Conservation (phyloP, 2,888 invertebrate genomes). For the Diplazon laetatorius region DNA sequence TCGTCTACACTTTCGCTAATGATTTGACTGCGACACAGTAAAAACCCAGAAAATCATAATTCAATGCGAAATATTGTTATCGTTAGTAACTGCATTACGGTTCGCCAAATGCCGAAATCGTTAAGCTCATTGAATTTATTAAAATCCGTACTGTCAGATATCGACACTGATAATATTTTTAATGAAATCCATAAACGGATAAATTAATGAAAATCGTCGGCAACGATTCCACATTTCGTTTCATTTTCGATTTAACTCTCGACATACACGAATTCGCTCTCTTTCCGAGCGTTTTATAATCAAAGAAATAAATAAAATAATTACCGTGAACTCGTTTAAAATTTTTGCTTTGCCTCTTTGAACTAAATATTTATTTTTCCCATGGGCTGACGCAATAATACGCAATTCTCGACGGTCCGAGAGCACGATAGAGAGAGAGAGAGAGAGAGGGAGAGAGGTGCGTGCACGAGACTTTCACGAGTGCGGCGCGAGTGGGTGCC, state of each 20-base stretch:
- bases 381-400: slow-evolving; percentile 54
- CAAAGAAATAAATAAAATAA: slow-evolving; percentile 45
- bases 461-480: slow-evolving; percentile 42
- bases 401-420: slow-evolving; percentile 14
- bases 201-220: slow-evolving; percentile 36
- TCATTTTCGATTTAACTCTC: slow-evolving; percentile 21
- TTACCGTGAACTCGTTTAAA: slow-evolving; percentile 30
- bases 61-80: slow-evolving; percentile 35
- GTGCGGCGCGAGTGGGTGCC: slow-evolving; percentile 38
- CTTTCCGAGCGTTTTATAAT: background rate
- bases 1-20: slow-evolving; percentile 13
- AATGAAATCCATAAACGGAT: background rate
- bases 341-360: slow-evolving; percentile 15
- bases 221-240: slow-evolving; percentile 26
- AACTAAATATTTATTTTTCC: slow-evolving; percentile 38
- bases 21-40: slow-evolving; percentile 54
- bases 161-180: slow-evolving; percentile 23
- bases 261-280: background rate
- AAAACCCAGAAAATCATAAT: slow-evolving; percentile 50
- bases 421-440: no score
- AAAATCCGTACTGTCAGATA: slow-evolving; percentile 34
- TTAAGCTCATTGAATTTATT: background rate
- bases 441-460: slow-evolving; percentile 27
- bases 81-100: slow-evolving; percentile 23
- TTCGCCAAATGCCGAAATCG: slow-evolving; percentile 12